Evolutionary conservation across 2,113 vertebrate species (phyloP), one percentile per base, ranked within the genome.

Genomic region (Zosterops japonicus): DNA sequence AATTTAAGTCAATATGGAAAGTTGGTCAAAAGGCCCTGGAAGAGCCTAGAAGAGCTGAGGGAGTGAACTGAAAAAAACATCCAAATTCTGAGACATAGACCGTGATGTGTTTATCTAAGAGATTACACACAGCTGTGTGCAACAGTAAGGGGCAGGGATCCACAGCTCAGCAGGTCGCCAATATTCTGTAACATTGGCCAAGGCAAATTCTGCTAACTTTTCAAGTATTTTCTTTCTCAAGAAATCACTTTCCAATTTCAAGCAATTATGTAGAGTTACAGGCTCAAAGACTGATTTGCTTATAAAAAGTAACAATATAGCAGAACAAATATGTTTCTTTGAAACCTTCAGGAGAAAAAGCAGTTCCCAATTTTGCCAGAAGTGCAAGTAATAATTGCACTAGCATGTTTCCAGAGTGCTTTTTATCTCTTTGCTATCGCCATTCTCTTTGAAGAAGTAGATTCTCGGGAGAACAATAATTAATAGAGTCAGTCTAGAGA

Each of bases 401-500:
- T 28, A 70, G 42, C n/a, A 65, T 53, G 24, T 64, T 94, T 95
- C 52, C 41, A 93, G 68, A 77, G 19, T 6, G 18, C 20, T 77
- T 72, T 55, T 78, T 8, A 65, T 71, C 47, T 94, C 61, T 77
- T 65, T 56, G 55, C 68, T 83, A 46, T 42, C 80, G 63, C 44
- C 56, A 77, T 83, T 77, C 56, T 49, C 91, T 88, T 28, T 52
- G 76, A 93, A 90, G 69, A 4, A 83, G 50, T 4, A 42, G 23
- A 59, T 81, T 92, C 94, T 83, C 18, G 0, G 18, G 91, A 78
- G 92, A 95, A 70, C 60, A 89, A 53, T 83, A 96, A 97, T 95
- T 95, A 95, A 95, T 88, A 91, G 83, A 70, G 24, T 91, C 89
- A 96, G 79, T 75, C 79, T 70, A 95, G 71, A 95, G 93, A 94